Evolutionary conservation across 2,113 vertebrate species (phyloP), one percentile per base, ranked within the genome.

Genomic region (Gracilinanus agilis): DNA sequence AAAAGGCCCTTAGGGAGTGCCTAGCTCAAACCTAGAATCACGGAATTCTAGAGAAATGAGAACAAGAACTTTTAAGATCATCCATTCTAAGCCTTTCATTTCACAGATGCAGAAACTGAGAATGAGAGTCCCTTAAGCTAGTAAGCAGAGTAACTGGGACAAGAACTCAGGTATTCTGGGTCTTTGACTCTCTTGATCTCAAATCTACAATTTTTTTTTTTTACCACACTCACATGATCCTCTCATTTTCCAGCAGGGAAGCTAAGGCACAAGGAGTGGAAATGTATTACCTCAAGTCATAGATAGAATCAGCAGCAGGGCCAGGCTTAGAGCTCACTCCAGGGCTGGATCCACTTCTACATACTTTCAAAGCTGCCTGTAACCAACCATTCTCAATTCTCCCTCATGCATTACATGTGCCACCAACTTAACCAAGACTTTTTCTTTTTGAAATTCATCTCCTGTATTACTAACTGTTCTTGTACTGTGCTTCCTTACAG

Each of bases 71-170:
- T 40, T 9, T 34, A 25, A 92, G 24, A 90, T 40, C 13, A 67
- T 67, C 5, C 40, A 2, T 83, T 83, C 21, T 0, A 58, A 29
- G 3, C 16, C n/a, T 88, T 58, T 88, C 49, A 53, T 75, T 95
- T 91, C 88, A 90, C 12, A 96, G 49, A 49, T 44, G 21, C 92
- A 44, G 53, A 96, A 95, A 93, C 0, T 5, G 90, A 94, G 61
- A 53, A 16, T 44, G 5, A 92, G 13, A 94, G 44, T 25, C 91
- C 34, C 19, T 21, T 53, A 0, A 90, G 58, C 56, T 54, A 90
- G 29, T n/a, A 91, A 40, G 58, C 55, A n/a, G 91, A 54, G 90
- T 0, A 53, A n/a, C 25, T 53, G 21, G 53, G 54, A 92, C 91
- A 95, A 11, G 83, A n/a, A 61, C n/a, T 19, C 58, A 88, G 75